phyloP scores from a whole-genome alignment of 1,140 invertebrate genomes.

The Drosophila nasuta region DNA sequence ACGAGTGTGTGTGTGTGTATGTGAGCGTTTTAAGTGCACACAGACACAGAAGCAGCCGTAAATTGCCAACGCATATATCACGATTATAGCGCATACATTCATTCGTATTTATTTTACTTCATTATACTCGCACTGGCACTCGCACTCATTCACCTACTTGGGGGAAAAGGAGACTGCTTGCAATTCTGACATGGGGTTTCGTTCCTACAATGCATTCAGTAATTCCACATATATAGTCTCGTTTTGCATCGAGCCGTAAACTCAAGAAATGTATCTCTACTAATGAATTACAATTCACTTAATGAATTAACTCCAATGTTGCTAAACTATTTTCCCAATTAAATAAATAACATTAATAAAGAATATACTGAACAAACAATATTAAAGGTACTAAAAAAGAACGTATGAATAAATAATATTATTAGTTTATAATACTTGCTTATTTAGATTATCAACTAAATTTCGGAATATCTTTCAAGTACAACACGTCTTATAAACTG shows the following conservation, averaged over 20 bases:
- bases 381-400: no score
- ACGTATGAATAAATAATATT: no score
- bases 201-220: conserved; percentile 30
- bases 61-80: conserved; percentile 79
- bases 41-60: conserved; percentile 62
- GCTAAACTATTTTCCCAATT: background rate
- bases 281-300: background rate
- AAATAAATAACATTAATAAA: no score
- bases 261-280: conserved; percentile 12
- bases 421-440: no score
- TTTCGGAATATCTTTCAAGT: no score
- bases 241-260: background rate
- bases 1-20: conserved; percentile 37
- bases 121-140: conserved; percentile 54
- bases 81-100: conserved; percentile 69
- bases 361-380: no score
- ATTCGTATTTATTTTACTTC: conserved; percentile 77
- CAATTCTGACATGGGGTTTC: conserved; percentile 22
- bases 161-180: conserved; percentile 15
- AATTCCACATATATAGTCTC: background rate
- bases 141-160: conserved; percentile 9
- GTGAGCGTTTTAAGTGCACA: conserved; percentile 42
- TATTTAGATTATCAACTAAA: no score
- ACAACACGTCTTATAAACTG: no score
- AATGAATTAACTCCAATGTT: conserved; percentile 4